Conservation (phyloP, 2,113 vertebrate genomes). For the Notarius lentiginosus region DNA sequence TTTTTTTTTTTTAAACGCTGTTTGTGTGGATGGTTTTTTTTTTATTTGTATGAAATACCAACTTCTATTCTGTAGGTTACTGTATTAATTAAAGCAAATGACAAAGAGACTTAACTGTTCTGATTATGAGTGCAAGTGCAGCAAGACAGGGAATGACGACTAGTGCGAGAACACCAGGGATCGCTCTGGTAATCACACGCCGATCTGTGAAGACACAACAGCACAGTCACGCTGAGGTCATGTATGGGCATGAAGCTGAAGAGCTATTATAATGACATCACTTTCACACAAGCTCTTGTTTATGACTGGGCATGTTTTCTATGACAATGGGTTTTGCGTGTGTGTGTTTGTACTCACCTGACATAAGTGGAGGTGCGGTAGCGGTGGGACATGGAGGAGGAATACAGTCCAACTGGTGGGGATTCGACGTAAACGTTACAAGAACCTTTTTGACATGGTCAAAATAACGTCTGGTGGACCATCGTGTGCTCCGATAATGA, state of each 20-base stretch:
- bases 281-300: not conserved
- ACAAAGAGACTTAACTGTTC: constrained; percentile 29
- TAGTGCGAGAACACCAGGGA: constrained; percentile 28
- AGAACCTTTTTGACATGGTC: constrained; percentile 54
- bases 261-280: not conserved
- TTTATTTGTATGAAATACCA: not conserved
- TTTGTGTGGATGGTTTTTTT: not conserved
- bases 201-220: constrained; percentile 36
- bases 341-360: constrained; percentile 44
- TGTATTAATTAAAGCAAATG: not conserved
- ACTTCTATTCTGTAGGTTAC: not conserved
- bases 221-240: not conserved
- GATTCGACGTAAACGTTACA: constrained; percentile 21
- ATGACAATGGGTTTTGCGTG: not conserved
- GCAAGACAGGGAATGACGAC: constrained; percentile 43
- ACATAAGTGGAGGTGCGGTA: constrained; percentile 13
- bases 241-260: constrained; percentile 8
- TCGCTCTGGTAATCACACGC: constrained; percentile 7
- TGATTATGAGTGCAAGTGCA: constrained; percentile 23
- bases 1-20: not conserved
- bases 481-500: constrained; percentile 54
- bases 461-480: constrained; percentile 53
- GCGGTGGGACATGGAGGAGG: constrained; percentile 51
- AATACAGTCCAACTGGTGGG: constrained; percentile 42
- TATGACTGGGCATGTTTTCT: constrained; percentile 3